Conservation (phyloP, 2,888 invertebrate species). For the Eupithecia centaureata region DNA sequence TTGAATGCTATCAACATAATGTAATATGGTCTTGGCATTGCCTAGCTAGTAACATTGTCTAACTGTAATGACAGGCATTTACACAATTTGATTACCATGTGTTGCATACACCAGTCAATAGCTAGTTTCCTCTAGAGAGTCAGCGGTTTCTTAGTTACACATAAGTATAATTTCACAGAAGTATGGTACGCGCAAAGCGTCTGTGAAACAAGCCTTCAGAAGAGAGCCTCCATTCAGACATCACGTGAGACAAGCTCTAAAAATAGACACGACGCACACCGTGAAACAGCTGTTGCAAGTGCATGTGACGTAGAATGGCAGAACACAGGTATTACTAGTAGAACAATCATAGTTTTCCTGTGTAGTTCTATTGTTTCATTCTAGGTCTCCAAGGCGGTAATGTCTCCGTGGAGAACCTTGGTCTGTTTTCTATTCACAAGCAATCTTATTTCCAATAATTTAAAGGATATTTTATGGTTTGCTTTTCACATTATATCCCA, state of each 20-base stretch:
- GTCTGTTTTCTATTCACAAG: neutral
- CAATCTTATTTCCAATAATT: neutral
- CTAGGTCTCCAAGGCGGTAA: neutral
- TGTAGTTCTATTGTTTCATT: slow-evolving; percentile 1
- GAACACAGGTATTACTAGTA: slow-evolving; percentile 18
- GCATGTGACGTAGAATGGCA: slow-evolving; percentile 51
- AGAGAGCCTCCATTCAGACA: slow-evolving; percentile 51
- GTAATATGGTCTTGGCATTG: neutral
- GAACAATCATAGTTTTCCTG: neutral
- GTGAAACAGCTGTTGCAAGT: slow-evolving; percentile 70
- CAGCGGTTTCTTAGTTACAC: neutral
- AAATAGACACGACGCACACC: slow-evolving; percentile 65
- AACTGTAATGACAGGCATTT: slow-evolving; percentile 1
- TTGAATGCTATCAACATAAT: neutral
- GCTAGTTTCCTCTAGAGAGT: neutral
- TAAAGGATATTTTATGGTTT: too few species aligned
- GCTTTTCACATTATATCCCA: neutral
- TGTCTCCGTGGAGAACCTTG: neutral
- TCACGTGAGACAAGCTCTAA: slow-evolving; percentile 60
- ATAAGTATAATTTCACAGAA: neutral
- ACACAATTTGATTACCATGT: neutral
- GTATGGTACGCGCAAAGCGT: neutral
- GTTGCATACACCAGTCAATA: neutral
- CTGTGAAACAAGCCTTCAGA: slow-evolving; percentile 26
- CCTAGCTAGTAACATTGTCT: too few species aligned